Evolutionary conservation across 2,113 vertebrate species (phyloP), one percentile per base, ranked within the genome.

Genomic region (Etia nguti): DNA sequence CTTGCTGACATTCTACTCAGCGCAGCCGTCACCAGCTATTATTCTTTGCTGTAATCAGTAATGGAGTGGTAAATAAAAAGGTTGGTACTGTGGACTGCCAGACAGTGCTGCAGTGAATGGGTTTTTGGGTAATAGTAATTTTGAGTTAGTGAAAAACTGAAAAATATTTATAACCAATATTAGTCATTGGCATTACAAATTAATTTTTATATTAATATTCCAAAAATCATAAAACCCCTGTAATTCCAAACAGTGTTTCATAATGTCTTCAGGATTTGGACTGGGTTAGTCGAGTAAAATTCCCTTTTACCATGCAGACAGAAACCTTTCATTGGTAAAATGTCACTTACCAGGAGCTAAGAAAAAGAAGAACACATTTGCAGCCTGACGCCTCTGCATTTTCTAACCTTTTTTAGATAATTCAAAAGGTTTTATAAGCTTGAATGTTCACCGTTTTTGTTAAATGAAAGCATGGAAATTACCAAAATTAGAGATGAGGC

Each of bases 11-110:
- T 77, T 85, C 62, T 65, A 29, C 86, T 81, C 87, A 60, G 60
- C 6, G 6, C 54, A 48, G 41, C 46, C 11, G 13, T 88, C 85
- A 87, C 55, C 65, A 54, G 29, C 83, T 82, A 56, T 83, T 86
- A 73, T 90, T 91, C 56, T 89, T 59, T 50, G 43, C 77, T 43
- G 48, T 79, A 88, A 88, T 88, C 87, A 9, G 73, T 85, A 84
- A 85, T 73, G 52, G 65, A 84, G 26, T 65, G 59, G 57, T 87
- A 88, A 68, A 93, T 90, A 85, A 80, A 89, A 80, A 88, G 57
- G 31, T 38, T 50, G 83, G 24, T 38, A 16, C 65, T 83, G 43
- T 8, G 6, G 20, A 75, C 80, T 68, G 75, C 70, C 46, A 80
- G 62, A 31, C 83, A 43, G 11, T 50, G 10, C 68, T 20, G 48